Evolutionary conservation across 2,113 vertebrate species (phyloP).

Genomic region (Sinosuthora webbiana): DNA sequence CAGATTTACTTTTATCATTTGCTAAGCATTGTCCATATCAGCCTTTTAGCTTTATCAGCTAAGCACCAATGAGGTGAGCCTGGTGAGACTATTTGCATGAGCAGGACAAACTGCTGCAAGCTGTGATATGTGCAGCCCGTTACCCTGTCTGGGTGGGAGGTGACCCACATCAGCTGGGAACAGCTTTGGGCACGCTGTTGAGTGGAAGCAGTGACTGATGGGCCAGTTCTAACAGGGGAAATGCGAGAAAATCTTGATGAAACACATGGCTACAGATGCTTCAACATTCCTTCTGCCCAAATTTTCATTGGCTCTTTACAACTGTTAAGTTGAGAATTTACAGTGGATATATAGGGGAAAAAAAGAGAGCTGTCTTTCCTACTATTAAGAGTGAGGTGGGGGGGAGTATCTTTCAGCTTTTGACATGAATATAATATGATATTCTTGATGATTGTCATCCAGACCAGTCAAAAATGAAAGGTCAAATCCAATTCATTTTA

Average conservation of each 20-base stretch:
- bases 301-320: background rate
- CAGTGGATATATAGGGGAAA: background rate
- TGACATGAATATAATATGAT: conserved; percentile 50
- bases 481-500: conserved; percentile 41
- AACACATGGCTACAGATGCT: background rate
- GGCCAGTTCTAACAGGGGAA: background rate
- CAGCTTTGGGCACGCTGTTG: background rate
- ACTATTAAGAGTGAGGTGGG: background rate
- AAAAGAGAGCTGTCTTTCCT: background rate
- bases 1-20: conserved; percentile 38
- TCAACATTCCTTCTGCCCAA: background rate
- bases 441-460: conserved; percentile 42
- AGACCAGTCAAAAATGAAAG: conserved; percentile 61
- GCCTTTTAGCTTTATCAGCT: background rate
- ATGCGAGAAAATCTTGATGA: background rate
- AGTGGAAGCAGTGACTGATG: background rate
- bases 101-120: background rate
- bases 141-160: background rate
- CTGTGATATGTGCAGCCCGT: background rate
- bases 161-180: background rate
- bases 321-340: conserved; percentile 1
- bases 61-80: background rate
- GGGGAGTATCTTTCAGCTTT: conserved; percentile 21
- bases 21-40: background rate
- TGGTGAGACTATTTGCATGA: background rate